These are phyloP conservation scores for Drosophila cyrtoloma DNA, from an alignment of 2,888 invertebrate genomes.

Conservation along the genomic window DNA sequence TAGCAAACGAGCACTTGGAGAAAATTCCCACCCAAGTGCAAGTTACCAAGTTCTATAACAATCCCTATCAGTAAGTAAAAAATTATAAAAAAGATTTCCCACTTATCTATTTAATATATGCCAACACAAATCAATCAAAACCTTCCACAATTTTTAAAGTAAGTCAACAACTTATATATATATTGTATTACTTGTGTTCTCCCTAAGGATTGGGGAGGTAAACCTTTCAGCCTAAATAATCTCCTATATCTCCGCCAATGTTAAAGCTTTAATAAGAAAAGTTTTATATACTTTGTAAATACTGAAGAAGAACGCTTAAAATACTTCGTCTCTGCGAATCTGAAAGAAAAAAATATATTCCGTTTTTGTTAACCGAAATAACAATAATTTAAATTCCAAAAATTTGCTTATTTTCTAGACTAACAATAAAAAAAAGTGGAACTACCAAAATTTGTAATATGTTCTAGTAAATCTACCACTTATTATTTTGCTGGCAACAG, in stretches of 20 bases:
- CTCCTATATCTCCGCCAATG: background rate
- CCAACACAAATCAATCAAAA: no score
- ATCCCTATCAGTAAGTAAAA: slow-evolving; percentile 78
- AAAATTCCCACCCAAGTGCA: slow-evolving; percentile 69
- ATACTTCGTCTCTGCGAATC: no score
- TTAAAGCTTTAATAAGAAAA: background rate
- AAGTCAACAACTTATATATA: no score
- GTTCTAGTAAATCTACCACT: background rate
- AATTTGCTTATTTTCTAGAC: no score
- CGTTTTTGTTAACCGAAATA: no score
- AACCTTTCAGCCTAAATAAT: background rate
- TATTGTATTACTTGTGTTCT: background rate
- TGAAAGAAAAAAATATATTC: no score
- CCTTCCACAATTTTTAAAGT: no score
- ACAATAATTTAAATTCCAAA: no score
- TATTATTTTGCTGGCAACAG: background rate
- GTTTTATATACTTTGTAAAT: background rate
- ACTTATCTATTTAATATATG: background rate
- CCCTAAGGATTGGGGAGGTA: background rate
- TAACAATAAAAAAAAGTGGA: background rate
- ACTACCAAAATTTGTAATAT: background rate
- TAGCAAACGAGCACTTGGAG: slow-evolving; percentile 64
- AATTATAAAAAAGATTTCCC: background rate
- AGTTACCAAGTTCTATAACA: slow-evolving; percentile 61
- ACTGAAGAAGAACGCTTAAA: background rate